Base-by-base conservation (phyloP, 2,888 invertebrate genomes). In the Helicoverpa assulta region DNA sequence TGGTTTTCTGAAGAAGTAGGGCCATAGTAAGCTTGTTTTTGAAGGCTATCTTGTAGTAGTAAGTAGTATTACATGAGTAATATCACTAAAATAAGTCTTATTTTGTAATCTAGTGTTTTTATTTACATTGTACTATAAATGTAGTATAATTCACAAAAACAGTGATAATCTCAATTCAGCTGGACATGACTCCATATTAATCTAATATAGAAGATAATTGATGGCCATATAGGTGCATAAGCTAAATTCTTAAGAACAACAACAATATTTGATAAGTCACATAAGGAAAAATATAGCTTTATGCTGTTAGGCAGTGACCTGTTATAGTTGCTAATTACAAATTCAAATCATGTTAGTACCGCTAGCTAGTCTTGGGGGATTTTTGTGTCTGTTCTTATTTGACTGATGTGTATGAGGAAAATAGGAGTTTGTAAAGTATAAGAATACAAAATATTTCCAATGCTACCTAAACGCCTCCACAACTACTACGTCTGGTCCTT, bases 291-390 rank as follows among this genome's bases (percentile, higher is more conserved):
- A 33, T 14, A 2, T 16, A 21, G 8, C 47, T 19, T 40, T 37
- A 19, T 10, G 14, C 37, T 61, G 33, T 33, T 33, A 47, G n/a
- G 40, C 3, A 3, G 33, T 53, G 47, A 62, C 76, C 57, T 71
- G 66, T 43, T 61, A 37, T 50, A 68, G 78, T 68, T 54, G 54
- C 37, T 73, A 61, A 77, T 76, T 68, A 68, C 4, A 40, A 58
- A 76, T 61, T 68, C 78, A 77, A 59, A 57, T 12, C 37, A 60
- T 63, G 60, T 26, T 26, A 26, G 26, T 19, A 66, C 66, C 14
- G 53, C 33, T 47, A 60, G 16, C 33, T 47, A 60, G 16, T 14
- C 37, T 19, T 8, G 33, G 60, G 51, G 14, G 7, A 47, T 60
- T 73, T 19, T 47, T 51, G 29, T 43, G 37, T 21, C 18, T 53